Percentiles rank a stretch among this genome's conserved stretches.
phyloP scores from a whole-genome alignment of 2,113 vertebrate species.

The Triplophysa tibetana region DNA sequence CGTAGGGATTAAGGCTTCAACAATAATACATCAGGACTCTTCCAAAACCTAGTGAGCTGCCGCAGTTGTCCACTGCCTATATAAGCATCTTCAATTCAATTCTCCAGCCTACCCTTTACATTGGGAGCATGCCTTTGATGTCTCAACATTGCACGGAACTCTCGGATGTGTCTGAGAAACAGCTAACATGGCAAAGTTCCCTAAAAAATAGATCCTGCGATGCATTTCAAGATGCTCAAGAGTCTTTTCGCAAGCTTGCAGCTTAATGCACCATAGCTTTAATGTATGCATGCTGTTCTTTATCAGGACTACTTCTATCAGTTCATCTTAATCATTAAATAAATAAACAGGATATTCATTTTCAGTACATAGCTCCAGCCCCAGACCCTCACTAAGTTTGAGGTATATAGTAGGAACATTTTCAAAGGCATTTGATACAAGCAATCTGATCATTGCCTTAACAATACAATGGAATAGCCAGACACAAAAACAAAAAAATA shows the following conservation, averaged over 20 bases:
- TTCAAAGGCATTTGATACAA: too few species aligned
- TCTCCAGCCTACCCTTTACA: not conserved
- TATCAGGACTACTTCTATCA: too few species aligned
- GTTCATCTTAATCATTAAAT: not conserved
- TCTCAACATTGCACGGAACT: too few species aligned
- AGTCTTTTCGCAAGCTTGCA: not conserved
- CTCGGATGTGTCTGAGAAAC: too few species aligned
- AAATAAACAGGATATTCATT: constrained; percentile 1
- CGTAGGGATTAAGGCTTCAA: not conserved
- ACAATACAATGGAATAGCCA: too few species aligned
- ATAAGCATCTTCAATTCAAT: not conserved
- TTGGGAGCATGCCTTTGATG: too few species aligned
- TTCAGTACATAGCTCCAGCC: not conserved
- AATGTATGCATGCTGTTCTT: not conserved
- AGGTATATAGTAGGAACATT: too few species aligned
- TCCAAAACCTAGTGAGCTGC: not conserved
- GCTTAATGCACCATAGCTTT: not conserved
- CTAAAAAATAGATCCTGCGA: too few species aligned
- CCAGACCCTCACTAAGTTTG: too few species aligned
- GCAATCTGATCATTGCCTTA: too few species aligned
- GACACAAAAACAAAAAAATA: too few species aligned
- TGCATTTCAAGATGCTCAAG: not conserved
- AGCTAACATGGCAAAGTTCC: too few species aligned
- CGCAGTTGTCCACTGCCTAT: not conserved
- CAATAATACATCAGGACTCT: not conserved